These are phyloP conservation scores for Drosophila orosa DNA, from an alignment of 1,140 invertebrate genomes.

Conservation along the genomic window DNA sequence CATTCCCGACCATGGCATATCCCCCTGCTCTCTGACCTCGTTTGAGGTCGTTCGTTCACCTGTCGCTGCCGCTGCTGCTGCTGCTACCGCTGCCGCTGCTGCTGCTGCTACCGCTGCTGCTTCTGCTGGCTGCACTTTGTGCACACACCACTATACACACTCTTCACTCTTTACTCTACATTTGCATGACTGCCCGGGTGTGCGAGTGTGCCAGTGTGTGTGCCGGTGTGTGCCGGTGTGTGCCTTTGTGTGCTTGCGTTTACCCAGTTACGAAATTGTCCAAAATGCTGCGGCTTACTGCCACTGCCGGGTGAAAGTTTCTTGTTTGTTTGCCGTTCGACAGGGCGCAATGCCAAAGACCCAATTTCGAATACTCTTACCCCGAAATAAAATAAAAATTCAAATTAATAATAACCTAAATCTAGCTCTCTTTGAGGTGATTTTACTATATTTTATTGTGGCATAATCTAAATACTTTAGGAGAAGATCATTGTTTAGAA, in stretches of 20 bases:
- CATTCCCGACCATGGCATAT: conserved; percentile 22
- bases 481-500: neutral
- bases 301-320: conserved; percentile 77
- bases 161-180: conserved; percentile 52
- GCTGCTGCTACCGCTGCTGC: conserved; percentile 69
- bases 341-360: conserved; percentile 21
- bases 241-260: conserved; percentile 51
- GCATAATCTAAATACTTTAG: neutral
- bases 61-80: conserved; percentile 71
- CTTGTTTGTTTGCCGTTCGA: conserved; percentile 56
- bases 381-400: neutral
- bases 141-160: conserved; percentile 45
- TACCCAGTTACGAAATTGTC: conserved; percentile 82
- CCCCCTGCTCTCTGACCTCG: conserved; percentile 64
- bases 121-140: conserved; percentile 67
- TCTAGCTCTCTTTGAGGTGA: neutral
- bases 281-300: conserved; percentile 79
- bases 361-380: conserved; percentile 1
- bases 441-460: neutral
- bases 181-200: conserved; percentile 59
- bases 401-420: neutral
- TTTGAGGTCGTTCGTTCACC: conserved; percentile 84
- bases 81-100: conserved; percentile 46
- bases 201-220: conserved; percentile 25
- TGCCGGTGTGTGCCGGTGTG: conserved; percentile 17